Conservation (phyloP, 2,888 invertebrate genomes). For the Ichneumoninae sp. region DNA sequence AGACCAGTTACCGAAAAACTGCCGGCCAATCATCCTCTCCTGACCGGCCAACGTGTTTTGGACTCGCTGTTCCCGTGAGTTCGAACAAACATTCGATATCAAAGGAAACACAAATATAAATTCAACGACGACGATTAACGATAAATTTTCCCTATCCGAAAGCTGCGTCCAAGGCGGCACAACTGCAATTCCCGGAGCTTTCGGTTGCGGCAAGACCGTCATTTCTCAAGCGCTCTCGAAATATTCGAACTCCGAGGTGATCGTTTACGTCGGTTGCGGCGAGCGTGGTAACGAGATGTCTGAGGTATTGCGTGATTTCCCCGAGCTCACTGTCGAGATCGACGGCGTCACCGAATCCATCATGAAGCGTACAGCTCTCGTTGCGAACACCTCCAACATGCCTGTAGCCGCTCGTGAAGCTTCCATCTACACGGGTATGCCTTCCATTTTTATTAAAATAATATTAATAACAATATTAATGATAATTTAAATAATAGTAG, state of each 20-base stretch:
- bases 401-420: conserved; percentile 99
- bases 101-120: neutral
- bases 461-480: neutral
- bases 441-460: neutral
- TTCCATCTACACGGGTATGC: conserved; percentile 97
- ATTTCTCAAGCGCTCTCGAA: conserved; percentile 99
- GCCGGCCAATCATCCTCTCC: conserved; percentile 98
- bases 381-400: conserved; percentile 99
- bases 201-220: conserved; percentile 99
- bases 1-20: conserved; percentile 98
- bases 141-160: conserved; percentile 64
- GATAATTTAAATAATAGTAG: neutral
- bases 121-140: neutral
- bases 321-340: conserved; percentile 98
- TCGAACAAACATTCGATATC: neutral
- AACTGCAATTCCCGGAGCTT: conserved; percentile 99
- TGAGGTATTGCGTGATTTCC: conserved; percentile 99
- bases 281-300: conserved; percentile 99
- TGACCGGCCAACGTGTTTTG: conserved; percentile 98
- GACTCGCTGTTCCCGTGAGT: conserved; percentile 98
- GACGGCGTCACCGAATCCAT: conserved; percentile 98
- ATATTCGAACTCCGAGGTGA: conserved; percentile 99
- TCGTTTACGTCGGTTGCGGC: conserved; percentile 99
- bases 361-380: conserved; percentile 99
- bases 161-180: conserved; percentile 99